Evolutionary conservation across 2,113 vertebrate genomes (phyloP).

Genomic region (Oxyura jamaicensis): DNA sequence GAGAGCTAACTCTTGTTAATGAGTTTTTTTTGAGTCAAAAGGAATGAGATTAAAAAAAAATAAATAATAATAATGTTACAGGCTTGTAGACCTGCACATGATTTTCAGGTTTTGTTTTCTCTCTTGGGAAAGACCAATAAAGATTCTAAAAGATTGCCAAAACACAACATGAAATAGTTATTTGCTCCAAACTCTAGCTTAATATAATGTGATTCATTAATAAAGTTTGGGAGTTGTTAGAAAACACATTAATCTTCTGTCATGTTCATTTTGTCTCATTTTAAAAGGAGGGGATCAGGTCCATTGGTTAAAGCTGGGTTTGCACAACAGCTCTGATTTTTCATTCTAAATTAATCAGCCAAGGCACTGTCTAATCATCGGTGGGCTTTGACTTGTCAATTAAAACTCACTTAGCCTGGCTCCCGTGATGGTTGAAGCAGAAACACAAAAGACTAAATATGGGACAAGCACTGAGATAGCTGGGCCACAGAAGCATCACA

Average conservation of each 20-base stretch:
- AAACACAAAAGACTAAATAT: background rate
- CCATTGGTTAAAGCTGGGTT: background rate
- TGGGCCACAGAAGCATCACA: background rate
- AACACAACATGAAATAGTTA: background rate
- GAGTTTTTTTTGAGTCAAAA: slow-evolving; percentile 19
- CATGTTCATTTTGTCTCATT: background rate
- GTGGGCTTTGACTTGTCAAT: background rate
- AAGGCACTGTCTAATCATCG: slow-evolving; percentile 4
- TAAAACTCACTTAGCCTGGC: slow-evolving; percentile 37
- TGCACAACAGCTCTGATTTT: background rate
- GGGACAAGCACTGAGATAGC: background rate
- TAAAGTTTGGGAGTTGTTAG: slow-evolving; percentile 16
- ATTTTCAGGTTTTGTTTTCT: background rate
- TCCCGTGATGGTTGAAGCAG: background rate
- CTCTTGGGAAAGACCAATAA: slow-evolving; percentile 2
- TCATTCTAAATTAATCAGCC: slow-evolving; percentile 48
- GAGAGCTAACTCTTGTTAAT: slow-evolving; percentile 36
- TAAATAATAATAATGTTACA: background rate
- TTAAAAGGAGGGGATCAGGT: slow-evolving; percentile 8
- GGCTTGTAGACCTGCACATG: background rate
- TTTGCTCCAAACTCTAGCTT: slow-evolving; percentile 21
- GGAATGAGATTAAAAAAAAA: background rate
- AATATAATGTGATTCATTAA: slow-evolving; percentile 22
- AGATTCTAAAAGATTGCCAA: background rate
- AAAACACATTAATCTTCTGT: slow-evolving; percentile 44